Evolutionary conservation across 2,888 invertebrate genomes (phyloP).

Genomic region (Platycnemis pennipes): DNA sequence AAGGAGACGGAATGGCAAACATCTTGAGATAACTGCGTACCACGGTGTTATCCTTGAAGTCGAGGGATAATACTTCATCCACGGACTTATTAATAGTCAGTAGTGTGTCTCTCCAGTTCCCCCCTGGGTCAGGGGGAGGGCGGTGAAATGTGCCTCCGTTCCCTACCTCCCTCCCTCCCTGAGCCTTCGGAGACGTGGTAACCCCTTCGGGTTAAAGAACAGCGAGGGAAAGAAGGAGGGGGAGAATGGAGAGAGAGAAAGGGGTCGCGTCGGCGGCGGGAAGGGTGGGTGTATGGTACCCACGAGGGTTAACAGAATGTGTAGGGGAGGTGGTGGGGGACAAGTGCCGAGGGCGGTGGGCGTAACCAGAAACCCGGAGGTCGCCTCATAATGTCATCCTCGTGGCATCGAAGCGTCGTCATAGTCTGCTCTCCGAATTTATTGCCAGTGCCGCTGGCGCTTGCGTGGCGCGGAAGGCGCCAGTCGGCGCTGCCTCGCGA

Average conservation of each 20-base stretch:
- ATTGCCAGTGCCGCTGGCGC: conserved; percentile 44
- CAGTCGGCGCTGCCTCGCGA: not conserved
- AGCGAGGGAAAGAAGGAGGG: no score
- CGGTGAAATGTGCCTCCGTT: not conserved
- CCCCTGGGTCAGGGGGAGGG: not conserved
- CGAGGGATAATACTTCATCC: not conserved
- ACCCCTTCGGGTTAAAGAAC: not conserved
- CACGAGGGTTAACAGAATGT: no score
- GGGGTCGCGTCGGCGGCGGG: not conserved
- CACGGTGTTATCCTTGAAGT: not conserved
- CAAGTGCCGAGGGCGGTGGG: not conserved
- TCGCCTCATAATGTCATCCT: conserved; percentile 38
- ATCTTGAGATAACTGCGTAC: conserved; percentile 1
- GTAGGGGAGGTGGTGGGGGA: not conserved
- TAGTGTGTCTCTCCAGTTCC: not conserved
- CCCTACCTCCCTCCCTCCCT: not conserved
- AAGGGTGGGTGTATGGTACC: not conserved
- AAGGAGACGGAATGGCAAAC: not conserved
- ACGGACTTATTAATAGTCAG: not conserved
- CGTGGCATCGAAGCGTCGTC: conserved; percentile 42
- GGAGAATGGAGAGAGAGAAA: not conserved
- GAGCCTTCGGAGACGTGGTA: not conserved
- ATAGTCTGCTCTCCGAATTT: conserved; percentile 47
- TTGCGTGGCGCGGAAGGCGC: conserved; percentile 42
- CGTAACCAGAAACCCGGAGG: conserved; percentile 42